Base-by-base conservation (phyloP, 2,797 vertebrate species). In the Peromyscus eremicus region DNA sequence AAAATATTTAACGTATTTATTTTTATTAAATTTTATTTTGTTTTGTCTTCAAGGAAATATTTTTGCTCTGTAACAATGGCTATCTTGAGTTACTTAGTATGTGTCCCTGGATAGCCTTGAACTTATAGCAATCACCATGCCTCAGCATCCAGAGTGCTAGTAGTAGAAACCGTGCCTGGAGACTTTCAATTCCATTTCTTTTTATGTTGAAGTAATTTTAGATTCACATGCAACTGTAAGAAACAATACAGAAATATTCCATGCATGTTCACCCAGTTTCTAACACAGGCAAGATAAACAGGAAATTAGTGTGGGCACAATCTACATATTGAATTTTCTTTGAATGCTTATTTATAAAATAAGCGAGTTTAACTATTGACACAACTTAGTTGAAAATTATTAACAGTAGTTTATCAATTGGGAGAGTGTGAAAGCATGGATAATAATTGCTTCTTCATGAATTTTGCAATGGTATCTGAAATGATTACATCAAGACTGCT, bases 291-390 rank as follows among this genome's bases (percentile, higher is more conserved):
- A 83, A 92, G 4, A 89, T 37, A 94, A 27, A 6, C 11, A 84
- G 46, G 10, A 95, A 93, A 92, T 10, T 76, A 37, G 25, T 29
- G 55, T 80, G 37, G 60, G 55, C 29, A 83, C 6, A 5, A 64
- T 83, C 27, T 27, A 90, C 6, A 17, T 91, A 86, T 60, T 84
- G 25, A 70, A 37, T 64, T 93, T 55, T 89, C 1, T 62, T 83
- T 83, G 73, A 92, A 90, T 64, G 57, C 71, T 88, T 84, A 80
- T 82, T 92, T 91, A 75, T 76, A 71, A 92, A 80, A 88, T 90
- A 88, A 66, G n/a, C 88, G 23, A 64, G 55, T 77, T 88, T 11
- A 80, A 88, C n/a, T 80, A 25, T 52, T 87, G 80, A 76, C 92
- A 19, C 60, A 46, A 81, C 19, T 52, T 17, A 91, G 8, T 11